A percentile compares a stretch with the other conserved stretches of the same genome.
phyloP scores from a whole-genome alignment of 2,888 invertebrate genomes.

The Helleia helle region DNA sequence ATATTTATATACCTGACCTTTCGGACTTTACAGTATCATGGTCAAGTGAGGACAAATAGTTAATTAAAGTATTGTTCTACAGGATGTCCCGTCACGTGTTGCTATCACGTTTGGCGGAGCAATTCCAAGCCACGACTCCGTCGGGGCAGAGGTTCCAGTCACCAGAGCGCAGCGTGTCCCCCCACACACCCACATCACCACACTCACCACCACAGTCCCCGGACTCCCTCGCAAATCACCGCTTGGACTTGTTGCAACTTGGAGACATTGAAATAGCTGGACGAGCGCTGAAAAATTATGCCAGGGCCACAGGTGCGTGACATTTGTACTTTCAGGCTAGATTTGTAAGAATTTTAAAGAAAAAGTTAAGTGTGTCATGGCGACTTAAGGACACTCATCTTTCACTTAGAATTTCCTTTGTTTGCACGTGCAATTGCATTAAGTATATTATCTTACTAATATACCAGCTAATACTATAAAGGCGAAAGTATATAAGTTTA shows the following conservation, averaged over 20 bases:
- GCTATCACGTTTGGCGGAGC: conserved; percentile 61
- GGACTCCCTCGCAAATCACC: conserved; percentile 40
- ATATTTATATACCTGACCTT: too few relatives aligned
- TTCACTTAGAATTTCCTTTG: too few relatives aligned
- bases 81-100: conserved; percentile 67
- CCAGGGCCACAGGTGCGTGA: conserved; percentile 56
- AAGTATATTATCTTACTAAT: too few relatives aligned
- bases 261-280: conserved; percentile 63
- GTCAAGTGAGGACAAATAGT: background rate
- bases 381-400: too few relatives aligned
- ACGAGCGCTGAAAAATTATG: conserved; percentile 64
- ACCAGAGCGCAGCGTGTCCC: conserved; percentile 55
- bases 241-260: conserved; percentile 51
- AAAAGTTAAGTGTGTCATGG: too few relatives aligned
- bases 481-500: too few relatives aligned
- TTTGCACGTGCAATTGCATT: too few relatives aligned
- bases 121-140: conserved; percentile 54
- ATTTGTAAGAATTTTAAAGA: too few relatives aligned
- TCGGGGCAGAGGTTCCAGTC: conserved; percentile 53
- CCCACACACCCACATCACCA: conserved; percentile 42
- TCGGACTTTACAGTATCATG: too few relatives aligned
- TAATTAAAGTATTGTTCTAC: conserved; percentile 1
- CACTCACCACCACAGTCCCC: conserved; percentile 51
- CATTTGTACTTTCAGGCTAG: too few relatives aligned
- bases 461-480: too few relatives aligned